phyloP scores from a whole-genome alignment of 2,888 invertebrate genomes.

The Lissonota sp. region DNA sequence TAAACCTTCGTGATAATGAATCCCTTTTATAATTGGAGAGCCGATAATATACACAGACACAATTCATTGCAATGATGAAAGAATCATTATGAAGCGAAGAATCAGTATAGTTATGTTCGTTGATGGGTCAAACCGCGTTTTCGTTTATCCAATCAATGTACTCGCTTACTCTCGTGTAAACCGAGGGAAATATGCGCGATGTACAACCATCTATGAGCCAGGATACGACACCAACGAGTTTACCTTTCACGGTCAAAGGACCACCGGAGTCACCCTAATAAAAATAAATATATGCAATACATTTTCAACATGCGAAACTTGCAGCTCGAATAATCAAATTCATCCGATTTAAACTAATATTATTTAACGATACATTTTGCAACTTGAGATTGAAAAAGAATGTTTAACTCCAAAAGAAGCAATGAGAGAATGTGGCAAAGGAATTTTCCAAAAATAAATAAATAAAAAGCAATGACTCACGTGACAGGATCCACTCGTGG shows the following conservation, averaged over 20 bases:
- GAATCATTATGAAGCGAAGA: too few relatives aligned
- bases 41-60: too few relatives aligned
- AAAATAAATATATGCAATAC: constrained; percentile 56
- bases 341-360: background rate
- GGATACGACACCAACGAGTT: constrained; percentile 76
- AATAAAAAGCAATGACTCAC: constrained; percentile 51
- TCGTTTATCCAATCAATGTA: constrained; percentile 72
- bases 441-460: background rate
- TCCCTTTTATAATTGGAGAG: too few relatives aligned
- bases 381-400: background rate
- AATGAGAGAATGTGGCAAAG: background rate
- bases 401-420: background rate
- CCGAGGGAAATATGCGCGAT: constrained; percentile 71
- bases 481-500: constrained; percentile 67
- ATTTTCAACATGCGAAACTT: too few relatives aligned
- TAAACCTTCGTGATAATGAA: too few relatives aligned
- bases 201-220: constrained; percentile 74
- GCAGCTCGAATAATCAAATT: too few relatives aligned
- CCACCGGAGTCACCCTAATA: constrained; percentile 67
- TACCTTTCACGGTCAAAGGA: constrained; percentile 74
- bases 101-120: background rate
- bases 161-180: constrained; percentile 73
- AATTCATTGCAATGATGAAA: too few relatives aligned
- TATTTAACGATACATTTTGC: background rate
- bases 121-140: constrained; percentile 58